Percentiles rank a stretch among this genome's conserved stretches.
Conservation (phyloP, 2,113 vertebrate genomes). For the Pongo pygmaeus region DNA sequence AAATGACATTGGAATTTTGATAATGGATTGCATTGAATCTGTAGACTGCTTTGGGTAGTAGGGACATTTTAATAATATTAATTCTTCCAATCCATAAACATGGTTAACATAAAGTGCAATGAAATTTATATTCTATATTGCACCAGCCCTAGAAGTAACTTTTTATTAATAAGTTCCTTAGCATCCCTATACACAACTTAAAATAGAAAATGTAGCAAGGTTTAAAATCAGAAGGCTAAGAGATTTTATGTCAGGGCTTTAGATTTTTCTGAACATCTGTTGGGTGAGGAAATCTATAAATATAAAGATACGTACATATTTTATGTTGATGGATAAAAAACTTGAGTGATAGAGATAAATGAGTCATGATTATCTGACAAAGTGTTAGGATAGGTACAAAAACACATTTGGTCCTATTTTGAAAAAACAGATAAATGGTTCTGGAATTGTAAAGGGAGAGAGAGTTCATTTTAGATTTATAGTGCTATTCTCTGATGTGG, state of each 20-base stretch:
- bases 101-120: neutral
- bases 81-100: neutral
- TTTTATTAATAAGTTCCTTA: neutral
- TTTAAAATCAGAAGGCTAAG: constrained; percentile 8
- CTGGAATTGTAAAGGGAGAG: constrained; percentile 36
- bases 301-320: neutral
- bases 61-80: neutral
- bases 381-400: neutral
- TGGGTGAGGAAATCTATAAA: neutral
- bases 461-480: constrained; percentile 30
- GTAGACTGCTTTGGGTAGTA: neutral
- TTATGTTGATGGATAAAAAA: neutral
- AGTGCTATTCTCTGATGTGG: neutral
- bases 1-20: neutral
- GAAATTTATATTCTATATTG: neutral
- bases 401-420: neutral
- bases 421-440: neutral
- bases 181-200: neutral
- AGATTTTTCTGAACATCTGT: neutral
- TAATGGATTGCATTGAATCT: neutral
- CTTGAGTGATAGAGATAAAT: neutral
- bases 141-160: neutral
- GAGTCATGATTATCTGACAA: neutral
- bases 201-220: neutral
- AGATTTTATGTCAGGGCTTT: neutral